phyloP scores from a whole-genome alignment of 2,113 vertebrate genomes.

The Catharus minimus region DNA sequence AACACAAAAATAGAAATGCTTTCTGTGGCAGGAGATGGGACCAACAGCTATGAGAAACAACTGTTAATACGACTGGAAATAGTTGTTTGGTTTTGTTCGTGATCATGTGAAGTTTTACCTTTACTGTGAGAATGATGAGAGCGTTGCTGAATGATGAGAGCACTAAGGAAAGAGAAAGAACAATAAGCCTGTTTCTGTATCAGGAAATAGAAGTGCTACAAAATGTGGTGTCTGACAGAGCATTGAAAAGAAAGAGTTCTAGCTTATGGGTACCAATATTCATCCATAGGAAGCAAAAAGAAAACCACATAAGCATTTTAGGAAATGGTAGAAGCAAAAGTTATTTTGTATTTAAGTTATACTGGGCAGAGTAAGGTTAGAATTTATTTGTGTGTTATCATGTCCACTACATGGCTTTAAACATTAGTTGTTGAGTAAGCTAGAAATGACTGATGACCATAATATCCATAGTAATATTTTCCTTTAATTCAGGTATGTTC shows the following conservation, averaged over 20 bases:
- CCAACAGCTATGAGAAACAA: not conserved
- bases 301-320: not conserved
- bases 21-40: not conserved
- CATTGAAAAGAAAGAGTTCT: not conserved
- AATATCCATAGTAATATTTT: not conserved
- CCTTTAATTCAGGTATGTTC: not conserved
- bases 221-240: not conserved
- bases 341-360: not conserved
- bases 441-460: not conserved
- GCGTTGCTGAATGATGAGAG: not conserved
- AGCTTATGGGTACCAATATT: not conserved
- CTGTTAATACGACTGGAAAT: not conserved
- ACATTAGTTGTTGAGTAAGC: not conserved
- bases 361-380: not conserved
- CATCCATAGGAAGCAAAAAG: not conserved
- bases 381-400: not conserved
- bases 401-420: not conserved
- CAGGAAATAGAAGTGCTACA: not conserved
- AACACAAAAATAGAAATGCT: conserved; percentile 6
- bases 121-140: not conserved
- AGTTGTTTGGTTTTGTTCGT: not conserved
- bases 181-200: fast-evolving
- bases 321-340: not conserved
- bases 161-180: not conserved
- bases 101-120: not conserved